Conservation (phyloP, 2,888 invertebrate genomes). For the Digitonthophagus gazella region DNA sequence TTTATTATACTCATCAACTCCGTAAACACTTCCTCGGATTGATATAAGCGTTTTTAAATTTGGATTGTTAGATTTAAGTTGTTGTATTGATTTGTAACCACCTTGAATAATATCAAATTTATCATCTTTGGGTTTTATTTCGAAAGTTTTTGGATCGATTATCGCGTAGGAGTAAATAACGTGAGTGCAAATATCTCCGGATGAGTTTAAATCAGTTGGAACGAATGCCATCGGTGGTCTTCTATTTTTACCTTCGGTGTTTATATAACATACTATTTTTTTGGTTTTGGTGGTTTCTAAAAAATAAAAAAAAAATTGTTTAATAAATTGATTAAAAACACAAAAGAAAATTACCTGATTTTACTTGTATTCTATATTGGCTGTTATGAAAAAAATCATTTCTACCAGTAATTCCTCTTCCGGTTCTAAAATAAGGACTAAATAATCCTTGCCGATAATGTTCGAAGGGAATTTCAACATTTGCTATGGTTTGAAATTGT, state of each 20-base stretch:
- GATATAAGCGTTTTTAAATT: conserved; percentile 70
- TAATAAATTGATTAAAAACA: too few species aligned
- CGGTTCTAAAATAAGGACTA: not conserved
- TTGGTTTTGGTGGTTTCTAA: not conserved
- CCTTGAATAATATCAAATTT: conserved; percentile 73
- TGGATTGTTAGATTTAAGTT: conserved; percentile 65
- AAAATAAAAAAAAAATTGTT: too few species aligned
- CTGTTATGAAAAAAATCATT: conserved; percentile 8
- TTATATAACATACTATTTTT: conserved; percentile 66
- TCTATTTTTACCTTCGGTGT: conserved; percentile 66
- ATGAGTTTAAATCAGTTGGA: conserved; percentile 59
- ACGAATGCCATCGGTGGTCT: conserved; percentile 66
- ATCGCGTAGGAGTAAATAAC: conserved; percentile 71
- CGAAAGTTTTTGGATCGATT: conserved; percentile 64
- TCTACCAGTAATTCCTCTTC: not conserved
- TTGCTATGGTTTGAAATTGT: not conserved
- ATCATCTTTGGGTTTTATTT: conserved; percentile 63
- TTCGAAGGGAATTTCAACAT: not conserved
- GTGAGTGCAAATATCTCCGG: conserved; percentile 66
- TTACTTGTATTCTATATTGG: conserved; percentile 4
- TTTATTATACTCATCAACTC: conserved; percentile 61
- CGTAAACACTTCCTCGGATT: conserved; percentile 68
- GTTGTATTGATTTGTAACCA: conserved; percentile 69
- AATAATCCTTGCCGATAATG: not conserved
- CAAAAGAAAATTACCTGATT: not conserved